A percentile compares a stretch with the other conserved stretches of the same genome.
phyloP scores from a whole-genome alignment of 2,888 invertebrate genomes.

The Drosophila buzzatii region DNA sequence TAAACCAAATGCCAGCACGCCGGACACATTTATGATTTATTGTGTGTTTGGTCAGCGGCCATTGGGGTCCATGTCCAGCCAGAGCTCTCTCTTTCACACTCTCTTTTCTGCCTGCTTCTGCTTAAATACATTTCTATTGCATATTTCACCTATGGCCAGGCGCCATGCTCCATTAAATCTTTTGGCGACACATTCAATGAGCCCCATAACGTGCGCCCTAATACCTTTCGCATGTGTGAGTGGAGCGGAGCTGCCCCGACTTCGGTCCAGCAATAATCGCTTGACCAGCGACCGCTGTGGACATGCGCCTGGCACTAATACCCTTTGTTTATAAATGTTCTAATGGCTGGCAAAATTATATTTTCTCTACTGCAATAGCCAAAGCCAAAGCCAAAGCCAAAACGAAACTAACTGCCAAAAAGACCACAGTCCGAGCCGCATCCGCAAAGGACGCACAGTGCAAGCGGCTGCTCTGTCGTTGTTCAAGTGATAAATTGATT shows the following conservation, averaged over 20 bases:
- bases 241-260: not conserved
- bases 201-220: constrained; percentile 76
- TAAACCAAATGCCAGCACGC: constrained; percentile 66
- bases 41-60: constrained; percentile 67
- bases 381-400: not conserved
- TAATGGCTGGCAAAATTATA: constrained; percentile 72
- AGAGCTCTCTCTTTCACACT: not conserved
- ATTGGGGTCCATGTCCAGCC: constrained; percentile 25
- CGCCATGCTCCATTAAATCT: constrained; percentile 80
- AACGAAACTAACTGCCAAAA: constrained; percentile 20
- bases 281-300: constrained; percentile 48
- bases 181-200: constrained; percentile 80
- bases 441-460: constrained; percentile 40
- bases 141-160: constrained; percentile 68
- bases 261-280: constrained; percentile 44
- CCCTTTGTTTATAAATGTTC: constrained; percentile 82
- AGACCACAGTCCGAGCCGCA: constrained; percentile 25
- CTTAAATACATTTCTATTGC: constrained; percentile 64
- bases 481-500: constrained; percentile 83
- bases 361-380: constrained; percentile 34
- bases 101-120: constrained; percentile 13
- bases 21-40: constrained; percentile 68
- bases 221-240: constrained; percentile 63
- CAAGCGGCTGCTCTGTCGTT: constrained; percentile 60
- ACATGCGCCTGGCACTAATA: constrained; percentile 67